phyloP scores from a whole-genome alignment of 1,140 invertebrate species.

The Bicyclus anynana region DNA sequence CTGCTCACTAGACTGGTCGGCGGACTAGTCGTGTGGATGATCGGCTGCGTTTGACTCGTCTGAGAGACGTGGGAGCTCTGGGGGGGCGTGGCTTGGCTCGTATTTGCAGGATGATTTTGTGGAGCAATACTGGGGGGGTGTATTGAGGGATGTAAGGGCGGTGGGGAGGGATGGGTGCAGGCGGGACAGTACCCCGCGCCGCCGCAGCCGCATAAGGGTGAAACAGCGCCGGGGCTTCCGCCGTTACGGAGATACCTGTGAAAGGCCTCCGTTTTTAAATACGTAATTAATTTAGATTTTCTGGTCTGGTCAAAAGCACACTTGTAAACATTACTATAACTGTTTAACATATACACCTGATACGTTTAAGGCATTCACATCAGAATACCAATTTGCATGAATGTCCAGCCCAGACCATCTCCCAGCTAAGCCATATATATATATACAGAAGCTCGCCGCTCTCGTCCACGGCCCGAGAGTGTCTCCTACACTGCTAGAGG shows the following conservation, averaged over 20 bases:
- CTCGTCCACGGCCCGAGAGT: no score
- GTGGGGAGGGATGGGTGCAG: conserved; percentile 26
- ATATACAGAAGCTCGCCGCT: no score
- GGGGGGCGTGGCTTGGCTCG: conserved; percentile 5
- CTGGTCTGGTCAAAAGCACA: no score
- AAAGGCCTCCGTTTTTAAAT: no score
- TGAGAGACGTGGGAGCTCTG: conserved; percentile 1
- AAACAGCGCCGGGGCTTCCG: conserved; percentile 6
- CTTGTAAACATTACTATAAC: no score
- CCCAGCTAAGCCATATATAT: no score
- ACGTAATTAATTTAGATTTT: no score
- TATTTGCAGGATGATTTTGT: not conserved
- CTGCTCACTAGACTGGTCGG: conserved; percentile 2
- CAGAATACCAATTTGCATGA: no score
- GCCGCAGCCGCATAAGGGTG: conserved; percentile 27
- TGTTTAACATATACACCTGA: no score
- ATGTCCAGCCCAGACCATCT: no score
- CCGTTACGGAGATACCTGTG: conserved; percentile 40
- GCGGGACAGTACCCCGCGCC: conserved; percentile 37
- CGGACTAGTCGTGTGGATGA: not conserved
- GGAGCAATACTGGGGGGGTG: not conserved
- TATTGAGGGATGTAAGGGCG: not conserved
- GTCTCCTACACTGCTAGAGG: no score
- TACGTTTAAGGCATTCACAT: no score
- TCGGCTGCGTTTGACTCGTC: conserved; percentile 5